These are phyloP conservation scores for Macaca nemestrina DNA, from an alignment of 2,113 vertebrate species.

Conservation along the genomic window DNA sequence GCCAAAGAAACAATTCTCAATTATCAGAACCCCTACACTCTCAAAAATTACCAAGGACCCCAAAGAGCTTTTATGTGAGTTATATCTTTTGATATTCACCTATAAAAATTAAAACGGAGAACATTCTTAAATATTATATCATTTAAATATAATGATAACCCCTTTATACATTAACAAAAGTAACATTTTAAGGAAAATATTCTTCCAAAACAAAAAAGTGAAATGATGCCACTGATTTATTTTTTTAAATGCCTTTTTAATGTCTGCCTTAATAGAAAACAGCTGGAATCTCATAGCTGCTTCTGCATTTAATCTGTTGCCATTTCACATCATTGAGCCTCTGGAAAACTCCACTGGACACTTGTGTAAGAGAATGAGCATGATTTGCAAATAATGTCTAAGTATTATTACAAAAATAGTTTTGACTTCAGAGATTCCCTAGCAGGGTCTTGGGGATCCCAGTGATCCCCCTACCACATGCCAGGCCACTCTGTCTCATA, in stretches of 20 bases:
- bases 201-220: slow-evolving; percentile 6
- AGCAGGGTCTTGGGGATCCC: not conserved
- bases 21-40: not conserved
- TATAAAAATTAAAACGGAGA: slow-evolving; percentile 7
- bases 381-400: not conserved
- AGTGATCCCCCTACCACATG: not conserved
- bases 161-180: not conserved
- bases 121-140: not conserved
- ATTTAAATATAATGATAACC: not conserved
- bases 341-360: not conserved
- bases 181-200: slow-evolving; percentile 29
- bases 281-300: not conserved
- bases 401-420: not conserved
- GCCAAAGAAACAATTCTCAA: not conserved
- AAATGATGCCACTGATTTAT: not conserved
- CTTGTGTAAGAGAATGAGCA: not conserved
- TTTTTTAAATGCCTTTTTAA: not conserved
- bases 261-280: not conserved
- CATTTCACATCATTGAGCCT: not conserved
- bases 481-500: not conserved
- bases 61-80: not conserved
- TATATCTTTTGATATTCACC: not conserved
- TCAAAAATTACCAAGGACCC: not conserved
- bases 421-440: not conserved
- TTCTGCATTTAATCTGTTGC: not conserved